Base-by-base conservation (phyloP, 2,113 vertebrate species). In the Hassar affinis region DNA sequence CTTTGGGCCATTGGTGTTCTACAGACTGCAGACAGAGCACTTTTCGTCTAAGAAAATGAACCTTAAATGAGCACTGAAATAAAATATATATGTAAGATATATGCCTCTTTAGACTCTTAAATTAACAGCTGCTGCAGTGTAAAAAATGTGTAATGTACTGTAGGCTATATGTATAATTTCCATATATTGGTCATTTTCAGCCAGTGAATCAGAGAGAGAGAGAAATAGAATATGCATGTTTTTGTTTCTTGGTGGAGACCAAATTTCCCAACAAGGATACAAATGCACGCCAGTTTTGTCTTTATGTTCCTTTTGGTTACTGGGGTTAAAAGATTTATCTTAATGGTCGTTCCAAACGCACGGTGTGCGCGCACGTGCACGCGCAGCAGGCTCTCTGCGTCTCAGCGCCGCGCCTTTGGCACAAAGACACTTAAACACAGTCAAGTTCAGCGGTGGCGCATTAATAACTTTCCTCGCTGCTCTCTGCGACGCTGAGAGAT, bases 371-470 rank as follows among this genome's bases (percentile, higher is more conserved):
- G 12, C 0, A 5, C 27, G 72, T 52, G 72, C 72, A 52, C 72
- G 72, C 27, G 72, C 72, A 75, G 6, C 18, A 10, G 71, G 17
- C 17, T 75, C 72, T 52, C 51, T 77, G 74, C 74, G 74, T 56
- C 51, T 77, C 51, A 0, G 51, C 74, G 30, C 42, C 45, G 69
- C 69, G 69, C 69, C 69, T 74, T 74, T 49, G 15, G 42, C 69
- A 49, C 69, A 74, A 38, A 68, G 6, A 6, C 69, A 14, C 35
- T 22, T 38, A 68, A 68, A 68, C 6, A 2, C 33, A 22, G 33
- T 38, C 25, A 74, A 74, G 69, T 74, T 74, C 69, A 74, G 69
- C 74, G 9, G 18, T 38, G 74, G 30, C 51, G 51, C 74, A 56
- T 56, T 56, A 11, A 22, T 56, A 77, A 77, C 74, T 77, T 77